Evolutionary conservation across 2,888 invertebrate species (phyloP), one percentile per base, ranked within the genome.

Genomic region (Reticulitermes lucifugus): DNA sequence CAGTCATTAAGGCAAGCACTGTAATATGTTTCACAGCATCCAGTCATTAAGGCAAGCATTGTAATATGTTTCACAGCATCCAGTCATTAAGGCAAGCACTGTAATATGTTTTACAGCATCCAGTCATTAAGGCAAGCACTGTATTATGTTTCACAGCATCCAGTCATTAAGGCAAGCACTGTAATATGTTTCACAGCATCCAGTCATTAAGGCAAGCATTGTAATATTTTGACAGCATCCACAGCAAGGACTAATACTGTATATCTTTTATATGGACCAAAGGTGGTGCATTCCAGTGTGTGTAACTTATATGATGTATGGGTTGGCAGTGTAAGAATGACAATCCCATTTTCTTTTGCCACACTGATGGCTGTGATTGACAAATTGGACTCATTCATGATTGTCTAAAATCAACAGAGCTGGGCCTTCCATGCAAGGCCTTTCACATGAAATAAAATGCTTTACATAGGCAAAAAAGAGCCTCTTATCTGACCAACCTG

Each of bases 281-380:
- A 71, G 89, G n/a, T 88, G 70, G 88, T 75, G n/a, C 86, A 84
- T 81, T 88, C 89, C 51, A 89, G 80, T 82, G 89, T 89, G 87
- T 90, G 89, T 82, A 89, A 83, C 79, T 88, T 88, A 82, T 89
- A 89, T 25, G 89, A 89, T 35, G 60, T 21, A 7, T 60, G 60
- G 21, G 21, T 12, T 0, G 89, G 89, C 85, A 90, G 88, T 51
- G 89, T 89, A 84, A 89, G 83, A 29, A 88, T 86, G 55, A 89
- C 86, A 10, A 88, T 88, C 86, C 2, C 35, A 35, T 35, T 35
- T 35, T 4, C 35, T 35, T 35, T 88, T 87, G 71, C 87, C 87
- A 46, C 12, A 85, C 87, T 85, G 75, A 88, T 79, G 41, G 79
- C 84, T 55, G 59, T 51, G 43, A 88, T 81, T 35, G 83, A 85